Evolutionary conservation across 2,797 vertebrate genomes (phyloP), one percentile per base, ranked within the genome.

Genomic region (Craterocephalus amniculus): DNA sequence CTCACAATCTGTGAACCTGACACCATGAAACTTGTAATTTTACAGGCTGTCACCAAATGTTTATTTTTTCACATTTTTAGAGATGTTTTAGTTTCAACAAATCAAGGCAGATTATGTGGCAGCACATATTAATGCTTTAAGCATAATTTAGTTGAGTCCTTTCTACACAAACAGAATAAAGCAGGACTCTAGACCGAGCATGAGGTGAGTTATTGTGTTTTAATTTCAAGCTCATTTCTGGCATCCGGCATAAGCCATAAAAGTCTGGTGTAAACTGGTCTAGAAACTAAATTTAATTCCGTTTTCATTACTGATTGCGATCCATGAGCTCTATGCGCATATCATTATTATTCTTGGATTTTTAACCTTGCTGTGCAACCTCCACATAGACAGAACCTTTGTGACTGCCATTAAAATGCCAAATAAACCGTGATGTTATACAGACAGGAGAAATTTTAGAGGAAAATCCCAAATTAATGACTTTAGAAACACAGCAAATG

Each of bases 281-380:
- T 54, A 59, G 40, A 74, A 51, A 45, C 12, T 38, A 1, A 34
- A 35, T 27, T 63, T 22, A 16, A 40, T n/a, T 58, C 18, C 49
- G 38, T 29, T 67, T 2, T 14, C 22, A 10, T 57, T 63, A 27
- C 60, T 73, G 24, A 48, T 55, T 65, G 8, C 51, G 32, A 61
- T 70, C 35, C 24, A 32, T 24, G 51, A 49, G n/a, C 24, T 77
- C 14, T 31, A 32, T 24, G 20, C 31, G 31, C 24, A 35, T 58
- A 38, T 58, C 31, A 54, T 29, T 45, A 2, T 32, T n/a, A 57
- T 57, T 57, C 29, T 20, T 11, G 16, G 55, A 57, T 57, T 29
- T 34, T 32, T 32, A 58, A 5, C n/a, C n/a, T 32, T 20, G 2
- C 27, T n/a, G 14, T 56, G 6, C 18, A 56, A 31, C 6, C 27